Evolutionary conservation across 64 coral and sea anemone genomes (phyloP).

Genomic region (Platygyra sinensis): DNA sequence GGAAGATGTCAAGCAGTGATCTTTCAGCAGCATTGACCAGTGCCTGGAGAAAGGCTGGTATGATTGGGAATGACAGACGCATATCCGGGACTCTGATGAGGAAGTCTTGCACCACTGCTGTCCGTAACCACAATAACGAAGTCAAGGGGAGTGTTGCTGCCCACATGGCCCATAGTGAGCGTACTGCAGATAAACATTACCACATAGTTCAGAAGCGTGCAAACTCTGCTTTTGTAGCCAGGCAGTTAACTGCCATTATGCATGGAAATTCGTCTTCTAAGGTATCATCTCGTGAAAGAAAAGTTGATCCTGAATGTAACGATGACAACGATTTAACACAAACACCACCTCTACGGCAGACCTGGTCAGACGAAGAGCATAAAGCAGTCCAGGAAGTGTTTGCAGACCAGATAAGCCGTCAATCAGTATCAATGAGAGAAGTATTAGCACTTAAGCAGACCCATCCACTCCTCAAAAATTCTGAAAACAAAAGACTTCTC

Average conservation of each 20-base stretch:
- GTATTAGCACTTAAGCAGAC: neutral
- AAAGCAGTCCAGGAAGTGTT: neutral
- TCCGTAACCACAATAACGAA: neutral
- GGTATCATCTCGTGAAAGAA: neutral
- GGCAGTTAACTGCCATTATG: conserved; percentile 9
- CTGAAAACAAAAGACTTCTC: neutral
- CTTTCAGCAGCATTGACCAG: conserved; percentile 4
- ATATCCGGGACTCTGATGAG: conserved; percentile 17
- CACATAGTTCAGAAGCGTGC: conserved; percentile 1
- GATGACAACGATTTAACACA: neutral
- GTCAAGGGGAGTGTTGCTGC: conserved; percentile 27
- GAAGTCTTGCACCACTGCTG: conserved; percentile 22
- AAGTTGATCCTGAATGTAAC: neutral
- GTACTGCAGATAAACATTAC: conserved; percentile 7
- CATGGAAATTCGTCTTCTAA: neutral
- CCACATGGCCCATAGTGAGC: conserved; percentile 20
- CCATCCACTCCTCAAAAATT: neutral
- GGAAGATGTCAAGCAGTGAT: neutral
- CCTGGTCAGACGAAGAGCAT: neutral
- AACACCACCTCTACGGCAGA: neutral
- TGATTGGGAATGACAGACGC: conserved; percentile 6
- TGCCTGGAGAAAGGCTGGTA: conserved; percentile 16
- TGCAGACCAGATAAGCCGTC: neutral
- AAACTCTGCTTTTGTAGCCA: conserved; percentile 9
- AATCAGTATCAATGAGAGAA: neutral